Base-by-base conservation (phyloP, 2,113 vertebrate genomes). In the Plectropomus leopardus region DNA sequence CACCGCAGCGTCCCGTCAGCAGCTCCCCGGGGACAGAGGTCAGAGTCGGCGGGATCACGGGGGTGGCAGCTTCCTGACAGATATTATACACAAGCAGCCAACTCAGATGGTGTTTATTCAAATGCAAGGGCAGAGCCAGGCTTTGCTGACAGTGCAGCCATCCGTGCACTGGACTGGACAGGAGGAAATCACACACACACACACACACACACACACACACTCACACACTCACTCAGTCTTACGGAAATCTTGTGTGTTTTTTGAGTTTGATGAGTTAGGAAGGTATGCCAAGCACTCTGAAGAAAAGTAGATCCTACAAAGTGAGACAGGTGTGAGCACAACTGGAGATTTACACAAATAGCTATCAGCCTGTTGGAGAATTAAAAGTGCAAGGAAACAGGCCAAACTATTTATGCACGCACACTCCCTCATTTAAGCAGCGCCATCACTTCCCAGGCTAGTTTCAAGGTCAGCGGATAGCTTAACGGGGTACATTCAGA, bases 41-140 rank as follows among this genome's bases (percentile, higher is more conserved):
- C 92, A 90, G 76, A 77, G 64, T 87, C 72, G 34, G 26, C 3
- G 45, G 82, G 89, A 86, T 90, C 88, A 79, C 69, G 14, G 84
- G 36, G 76, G 80, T 88, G 89, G 85, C 94, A 92, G 82, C 68
- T 86, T 61, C 79, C 79, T 93, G 94, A 87, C 93, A 93, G 91
- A 91, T 93, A 75, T 91, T 88, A 85, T 87, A 87, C 85, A 50
- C 83, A 85, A 86, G 30, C 84, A 81, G 86, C 84, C 83, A 83
- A 89, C 88, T 93, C 88, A 89, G 92, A 92, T 79, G 89, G 91
- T 90, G 88, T 94, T 93, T 92, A 93, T 94, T 95, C 78, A 94
- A 90, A 93, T 87, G 85, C 88, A 87, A 88, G 89, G 86, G 75
- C 84, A 84, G 85, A 82, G 69, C 13, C 40, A 60, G 66, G 76